Evolutionary conservation across 2,888 invertebrate genomes (phyloP).

Genomic region (Diarsia brunnea): DNA sequence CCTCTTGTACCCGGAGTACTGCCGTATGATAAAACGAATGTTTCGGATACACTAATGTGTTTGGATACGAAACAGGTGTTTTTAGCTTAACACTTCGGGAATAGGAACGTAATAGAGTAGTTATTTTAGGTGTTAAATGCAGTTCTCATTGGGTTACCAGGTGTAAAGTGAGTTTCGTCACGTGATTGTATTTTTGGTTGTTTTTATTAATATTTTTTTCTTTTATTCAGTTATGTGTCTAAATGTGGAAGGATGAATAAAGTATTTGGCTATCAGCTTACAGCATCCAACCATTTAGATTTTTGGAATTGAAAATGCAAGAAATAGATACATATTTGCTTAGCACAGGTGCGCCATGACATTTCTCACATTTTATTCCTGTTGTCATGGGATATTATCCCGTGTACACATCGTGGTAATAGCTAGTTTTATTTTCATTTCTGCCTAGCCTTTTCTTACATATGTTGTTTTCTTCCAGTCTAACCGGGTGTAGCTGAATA

Average conservation of each 20-base stretch:
- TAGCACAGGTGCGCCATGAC: background rate
- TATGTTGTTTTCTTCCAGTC: too few species aligned
- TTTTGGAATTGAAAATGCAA: background rate
- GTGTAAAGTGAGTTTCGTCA: slow-evolving; percentile 14
- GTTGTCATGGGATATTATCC: background rate
- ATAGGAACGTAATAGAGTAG: slow-evolving; percentile 38
- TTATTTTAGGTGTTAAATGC: slow-evolving; percentile 44
- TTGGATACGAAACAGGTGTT: slow-evolving; percentile 63
- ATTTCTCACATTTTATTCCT: background rate
- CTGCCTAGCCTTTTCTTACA: too few species aligned
- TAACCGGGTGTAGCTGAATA: too few species aligned
- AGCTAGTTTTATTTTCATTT: too few species aligned
- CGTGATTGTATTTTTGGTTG: slow-evolving; percentile 5
- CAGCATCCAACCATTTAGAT: too few species aligned
- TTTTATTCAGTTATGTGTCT: slow-evolving; percentile 18
- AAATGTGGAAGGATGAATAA: background rate
- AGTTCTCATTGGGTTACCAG: slow-evolving; percentile 30
- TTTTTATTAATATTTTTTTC: slow-evolving; percentile 24
- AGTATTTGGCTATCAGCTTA: background rate
- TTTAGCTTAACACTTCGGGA: slow-evolving; percentile 41
- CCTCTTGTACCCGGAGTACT: slow-evolving; percentile 6
- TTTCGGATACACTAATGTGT: slow-evolving; percentile 63
- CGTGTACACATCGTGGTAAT: background rate
- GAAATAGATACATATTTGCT: background rate
- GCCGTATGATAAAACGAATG: slow-evolving; percentile 59